phyloP scores from a whole-genome alignment of 2,113 vertebrate species.

The Platanista minor region DNA sequence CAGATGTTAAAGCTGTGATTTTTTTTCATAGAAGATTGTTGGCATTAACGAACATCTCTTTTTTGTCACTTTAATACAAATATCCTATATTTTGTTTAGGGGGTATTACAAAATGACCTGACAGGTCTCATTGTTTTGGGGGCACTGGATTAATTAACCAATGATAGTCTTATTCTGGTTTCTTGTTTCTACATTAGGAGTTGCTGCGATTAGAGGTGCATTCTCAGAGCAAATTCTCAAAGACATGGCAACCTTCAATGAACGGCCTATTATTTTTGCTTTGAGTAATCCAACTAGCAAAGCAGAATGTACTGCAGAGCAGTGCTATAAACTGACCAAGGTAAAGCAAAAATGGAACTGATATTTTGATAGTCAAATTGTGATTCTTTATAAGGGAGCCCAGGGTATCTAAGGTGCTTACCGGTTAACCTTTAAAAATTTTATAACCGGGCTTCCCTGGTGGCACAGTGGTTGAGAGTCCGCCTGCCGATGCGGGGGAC shows the following conservation, averaged over 20 bases:
- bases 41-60: constrained; percentile 43
- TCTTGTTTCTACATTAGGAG: constrained; percentile 83
- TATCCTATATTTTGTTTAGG: not conserved
- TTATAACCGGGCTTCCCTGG: too few relatives aligned
- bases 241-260: constrained; percentile 92
- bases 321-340: constrained; percentile 93
- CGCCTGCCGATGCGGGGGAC: too few relatives aligned
- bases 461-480: too few relatives aligned
- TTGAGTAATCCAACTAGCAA: constrained; percentile 99
- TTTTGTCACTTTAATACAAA: not conserved
- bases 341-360: constrained; percentile 75
- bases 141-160: not conserved
- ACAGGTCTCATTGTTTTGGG: not conserved
- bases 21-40: not conserved
- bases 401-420: not conserved
- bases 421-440: not conserved
- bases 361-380: not conserved
- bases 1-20: not conserved
- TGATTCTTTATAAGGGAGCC: not conserved
- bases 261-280: constrained; percentile 95
- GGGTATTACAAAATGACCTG: not conserved
- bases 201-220: constrained; percentile 92
- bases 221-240: constrained; percentile 92
- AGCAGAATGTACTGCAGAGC: constrained; percentile 97
- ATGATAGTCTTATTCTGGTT: not conserved